Evolutionary conservation across 1,140 invertebrate genomes (phyloP).

Genomic region (Mylabris phalerata): DNA sequence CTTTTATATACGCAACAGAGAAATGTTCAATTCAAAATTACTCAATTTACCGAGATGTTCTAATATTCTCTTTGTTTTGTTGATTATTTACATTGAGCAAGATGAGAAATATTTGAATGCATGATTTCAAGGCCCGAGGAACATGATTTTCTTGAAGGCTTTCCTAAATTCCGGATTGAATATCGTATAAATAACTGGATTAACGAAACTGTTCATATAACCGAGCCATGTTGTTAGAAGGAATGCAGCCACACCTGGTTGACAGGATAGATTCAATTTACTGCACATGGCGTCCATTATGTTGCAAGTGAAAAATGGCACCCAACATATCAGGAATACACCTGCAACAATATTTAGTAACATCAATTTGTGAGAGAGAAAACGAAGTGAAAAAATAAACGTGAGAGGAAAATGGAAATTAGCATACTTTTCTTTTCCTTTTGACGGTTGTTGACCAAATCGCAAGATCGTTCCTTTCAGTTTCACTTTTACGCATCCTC

Average conservation of each 20-base stretch:
- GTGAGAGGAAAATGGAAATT: neutral
- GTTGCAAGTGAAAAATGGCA: constrained; percentile 97
- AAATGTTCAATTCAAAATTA: neutral
- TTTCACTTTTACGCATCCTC: too few relatives aligned
- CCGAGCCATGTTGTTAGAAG: constrained; percentile 97
- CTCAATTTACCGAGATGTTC: neutral
- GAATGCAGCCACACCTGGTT: constrained; percentile 83
- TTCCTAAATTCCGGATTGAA: constrained; percentile 99
- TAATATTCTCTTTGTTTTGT: constrained; percentile 5
- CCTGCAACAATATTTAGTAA: constrained; percentile 41
- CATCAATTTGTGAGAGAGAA: neutral
- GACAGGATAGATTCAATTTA: constrained; percentile 71
- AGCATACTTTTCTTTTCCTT: too few relatives aligned
- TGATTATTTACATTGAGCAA: neutral
- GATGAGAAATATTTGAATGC: neutral
- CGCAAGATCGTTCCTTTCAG: too few relatives aligned
- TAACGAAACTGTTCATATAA: constrained; percentile 97
- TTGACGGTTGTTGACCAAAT: too few relatives aligned
- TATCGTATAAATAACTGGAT: constrained; percentile 98
- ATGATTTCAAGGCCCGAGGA: constrained; percentile 43
- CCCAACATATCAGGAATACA: constrained; percentile 96
- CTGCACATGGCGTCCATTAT: constrained; percentile 93
- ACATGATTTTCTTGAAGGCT: constrained; percentile 94
- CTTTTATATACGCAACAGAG: neutral
- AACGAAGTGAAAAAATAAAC: neutral